Conservation (phyloP, 2,797 vertebrate genomes). For the Sparus aurata region DNA sequence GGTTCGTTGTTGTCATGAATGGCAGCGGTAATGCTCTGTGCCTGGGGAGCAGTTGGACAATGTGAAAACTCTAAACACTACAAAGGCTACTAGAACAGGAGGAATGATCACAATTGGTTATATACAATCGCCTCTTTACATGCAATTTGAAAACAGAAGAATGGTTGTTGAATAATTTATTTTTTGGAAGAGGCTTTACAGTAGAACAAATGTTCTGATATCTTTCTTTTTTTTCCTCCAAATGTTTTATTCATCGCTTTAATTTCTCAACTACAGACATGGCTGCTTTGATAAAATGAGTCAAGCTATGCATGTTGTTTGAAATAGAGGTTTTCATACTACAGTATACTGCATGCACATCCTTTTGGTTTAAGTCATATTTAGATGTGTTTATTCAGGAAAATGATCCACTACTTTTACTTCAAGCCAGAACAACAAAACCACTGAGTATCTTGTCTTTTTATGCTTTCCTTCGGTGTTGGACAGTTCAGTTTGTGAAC, state of each 20-base stretch:
- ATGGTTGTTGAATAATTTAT: conserved; percentile 62
- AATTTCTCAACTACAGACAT: conserved; percentile 8
- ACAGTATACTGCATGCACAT: not conserved
- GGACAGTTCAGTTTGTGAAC: not conserved
- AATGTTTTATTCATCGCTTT: conserved; percentile 59
- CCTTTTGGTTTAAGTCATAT: conserved; percentile 5
- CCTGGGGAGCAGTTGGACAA: conserved; percentile 42
- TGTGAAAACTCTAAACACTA: conserved; percentile 30
- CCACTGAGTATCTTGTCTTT: not conserved
- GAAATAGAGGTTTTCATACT: conserved; percentile 7
- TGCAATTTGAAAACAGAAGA: conserved; percentile 54
- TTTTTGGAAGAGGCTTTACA: conserved; percentile 28
- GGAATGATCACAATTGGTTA: conserved; percentile 46
- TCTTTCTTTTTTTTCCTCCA: conserved; percentile 10
- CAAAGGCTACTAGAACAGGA: conserved; percentile 32
- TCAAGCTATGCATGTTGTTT: conserved; percentile 4
- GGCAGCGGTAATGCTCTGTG: conserved; percentile 49
- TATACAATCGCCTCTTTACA: conserved; percentile 54
- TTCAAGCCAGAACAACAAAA: not conserved
- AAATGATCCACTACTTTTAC: not conserved
- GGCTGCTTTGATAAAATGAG: conserved; percentile 23
- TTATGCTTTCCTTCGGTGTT: not conserved
- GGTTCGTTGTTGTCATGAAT: conserved; percentile 60
- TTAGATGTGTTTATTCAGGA: conserved; percentile 4
- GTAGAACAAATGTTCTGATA: conserved; percentile 19